Conservation (phyloP, 2,888 invertebrate genomes). For the Hypomecis atomaria region DNA sequence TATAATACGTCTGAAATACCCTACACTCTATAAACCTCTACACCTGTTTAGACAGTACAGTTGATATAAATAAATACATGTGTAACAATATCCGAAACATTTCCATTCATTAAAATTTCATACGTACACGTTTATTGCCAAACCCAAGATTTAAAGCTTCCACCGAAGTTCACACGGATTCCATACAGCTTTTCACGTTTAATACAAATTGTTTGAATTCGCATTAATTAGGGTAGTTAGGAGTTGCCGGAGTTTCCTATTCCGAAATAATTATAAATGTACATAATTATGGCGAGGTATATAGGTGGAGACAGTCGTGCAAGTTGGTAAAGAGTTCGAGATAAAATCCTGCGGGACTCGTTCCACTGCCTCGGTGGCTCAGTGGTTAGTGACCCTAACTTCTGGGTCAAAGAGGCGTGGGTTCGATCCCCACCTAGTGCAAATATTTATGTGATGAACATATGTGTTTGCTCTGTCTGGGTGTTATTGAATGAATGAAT, state of each 20-base stretch:
- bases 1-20: too few species aligned
- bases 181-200: slow-evolving; percentile 28
- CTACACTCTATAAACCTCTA: too few species aligned
- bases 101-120: slow-evolving; percentile 17
- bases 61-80: neutral
- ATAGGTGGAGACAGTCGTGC: slow-evolving; percentile 11
- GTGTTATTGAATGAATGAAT: too few species aligned
- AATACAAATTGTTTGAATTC: slow-evolving; percentile 35
- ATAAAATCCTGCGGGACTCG: too few species aligned
- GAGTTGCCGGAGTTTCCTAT: slow-evolving; percentile 50
- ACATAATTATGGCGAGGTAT: slow-evolving; percentile 51
- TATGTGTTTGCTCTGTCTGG: too few species aligned
- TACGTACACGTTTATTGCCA: slow-evolving; percentile 11
- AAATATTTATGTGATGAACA: too few species aligned
- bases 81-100: neutral
- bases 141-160: slow-evolving; percentile 12
- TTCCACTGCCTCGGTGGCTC: too few species aligned
- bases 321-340: neutral
- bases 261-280: slow-evolving; percentile 59
- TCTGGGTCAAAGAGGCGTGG: too few species aligned
- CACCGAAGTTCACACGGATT: slow-evolving; percentile 16
- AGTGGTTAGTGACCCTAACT: too few species aligned
- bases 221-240: slow-evolving; percentile 41
- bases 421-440: too few species aligned
- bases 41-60: too few species aligned